These are phyloP conservation scores for Bellardia bayeri DNA, from an alignment of 2,888 invertebrate species.

Conservation along the genomic window DNA sequence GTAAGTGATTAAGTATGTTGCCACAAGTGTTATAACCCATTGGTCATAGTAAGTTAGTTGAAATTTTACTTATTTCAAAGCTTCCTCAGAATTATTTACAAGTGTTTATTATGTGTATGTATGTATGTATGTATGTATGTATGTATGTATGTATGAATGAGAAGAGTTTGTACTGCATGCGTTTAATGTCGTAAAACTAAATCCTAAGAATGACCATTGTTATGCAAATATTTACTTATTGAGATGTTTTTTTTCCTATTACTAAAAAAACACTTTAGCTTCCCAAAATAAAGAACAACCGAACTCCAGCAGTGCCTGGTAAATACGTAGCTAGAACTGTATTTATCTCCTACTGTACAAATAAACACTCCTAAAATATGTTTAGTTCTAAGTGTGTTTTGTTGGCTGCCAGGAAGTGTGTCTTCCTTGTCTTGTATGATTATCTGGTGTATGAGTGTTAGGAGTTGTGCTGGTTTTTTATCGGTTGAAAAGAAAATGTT, in stretches of 20 bases:
- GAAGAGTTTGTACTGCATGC: neutral
- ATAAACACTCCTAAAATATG: neutral
- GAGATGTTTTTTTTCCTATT: slow-evolving; percentile 37
- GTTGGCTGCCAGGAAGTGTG: slow-evolving; percentile 1
- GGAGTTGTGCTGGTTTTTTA: slow-evolving; percentile 58
- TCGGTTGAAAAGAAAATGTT: slow-evolving; percentile 60
- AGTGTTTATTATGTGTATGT: neutral
- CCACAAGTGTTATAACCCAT: slow-evolving; percentile 62
- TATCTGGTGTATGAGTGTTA: slow-evolving; percentile 46
- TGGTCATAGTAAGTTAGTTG: slow-evolving; percentile 37
- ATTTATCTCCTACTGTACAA: neutral
- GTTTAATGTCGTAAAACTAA: slow-evolving; percentile 56
- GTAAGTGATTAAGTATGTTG: slow-evolving; percentile 71
- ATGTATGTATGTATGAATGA: neutral
- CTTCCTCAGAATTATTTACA: neutral
- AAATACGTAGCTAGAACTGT: slow-evolving; percentile 21
- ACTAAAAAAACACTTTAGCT: slow-evolving; percentile 44
- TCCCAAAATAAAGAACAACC: slow-evolving; percentile 2
- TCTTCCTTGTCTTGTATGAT: slow-evolving; percentile 40
- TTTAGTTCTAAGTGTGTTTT: slow-evolving; percentile 1
- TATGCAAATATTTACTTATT: slow-evolving; percentile 70
- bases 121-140: neutral
- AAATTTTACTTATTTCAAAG: slow-evolving; percentile 29
- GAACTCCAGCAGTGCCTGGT: slow-evolving; percentile 5
- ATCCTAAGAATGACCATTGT: slow-evolving; percentile 68